phyloP scores from a whole-genome alignment of 2,113 vertebrate species.

The Toxostoma redivivum region DNA sequence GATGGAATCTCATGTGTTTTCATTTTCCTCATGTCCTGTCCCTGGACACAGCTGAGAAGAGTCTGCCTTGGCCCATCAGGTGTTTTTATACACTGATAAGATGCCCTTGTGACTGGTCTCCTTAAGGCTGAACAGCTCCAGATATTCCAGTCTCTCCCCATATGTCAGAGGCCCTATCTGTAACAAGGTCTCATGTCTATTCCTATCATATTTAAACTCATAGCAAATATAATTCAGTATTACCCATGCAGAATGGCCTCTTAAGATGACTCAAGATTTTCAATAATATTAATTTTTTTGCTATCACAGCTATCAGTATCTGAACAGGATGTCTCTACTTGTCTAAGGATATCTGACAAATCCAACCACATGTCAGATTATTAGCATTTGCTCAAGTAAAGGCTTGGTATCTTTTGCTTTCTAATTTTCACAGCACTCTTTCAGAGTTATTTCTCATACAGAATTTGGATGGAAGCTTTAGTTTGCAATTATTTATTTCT shows the following conservation, averaged over 20 bases:
- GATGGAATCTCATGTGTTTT: neutral
- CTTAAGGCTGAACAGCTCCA: neutral
- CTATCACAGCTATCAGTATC: neutral
- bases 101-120: neutral
- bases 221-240: neutral
- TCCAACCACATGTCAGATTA: neutral
- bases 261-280: neutral
- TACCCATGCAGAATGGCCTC: neutral
- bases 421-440: neutral
- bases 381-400: neutral
- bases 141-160: neutral
- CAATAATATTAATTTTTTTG: neutral
- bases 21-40: neutral
- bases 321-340: neutral
- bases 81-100: neutral
- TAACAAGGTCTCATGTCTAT: neutral
- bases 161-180: neutral
- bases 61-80: neutral
- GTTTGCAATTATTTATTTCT: neutral
- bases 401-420: neutral
- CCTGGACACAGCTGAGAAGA: neutral
- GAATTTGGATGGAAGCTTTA: neutral
- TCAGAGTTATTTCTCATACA: neutral
- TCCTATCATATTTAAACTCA: neutral
- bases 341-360: neutral